phyloP scores from a whole-genome alignment of 2,797 vertebrate species.

The Triplophysa bombifrons region DNA sequence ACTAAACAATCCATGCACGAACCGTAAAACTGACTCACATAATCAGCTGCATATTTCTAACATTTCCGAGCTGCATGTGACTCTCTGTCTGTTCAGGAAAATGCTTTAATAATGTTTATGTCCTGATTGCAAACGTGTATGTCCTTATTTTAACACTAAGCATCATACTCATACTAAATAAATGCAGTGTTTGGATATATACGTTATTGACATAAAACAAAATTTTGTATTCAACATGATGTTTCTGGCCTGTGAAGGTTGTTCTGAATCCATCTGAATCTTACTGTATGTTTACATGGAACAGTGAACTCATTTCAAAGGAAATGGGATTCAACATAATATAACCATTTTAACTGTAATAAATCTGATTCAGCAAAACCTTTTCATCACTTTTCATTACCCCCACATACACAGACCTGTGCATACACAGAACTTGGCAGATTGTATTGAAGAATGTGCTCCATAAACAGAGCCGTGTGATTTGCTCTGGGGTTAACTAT shows the following conservation, averaged over 20 bases:
- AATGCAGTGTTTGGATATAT: neutral
- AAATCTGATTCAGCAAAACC: conserved; percentile 2
- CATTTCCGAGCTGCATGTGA: neutral
- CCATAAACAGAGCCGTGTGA: conserved; percentile 8
- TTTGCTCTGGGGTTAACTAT: conserved; percentile 49
- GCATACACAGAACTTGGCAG: neutral
- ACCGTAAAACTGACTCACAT: conserved; percentile 12
- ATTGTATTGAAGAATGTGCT: conserved; percentile 17
- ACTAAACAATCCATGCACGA: conserved; percentile 20
- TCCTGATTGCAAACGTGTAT: neutral
- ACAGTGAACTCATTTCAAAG: neutral
- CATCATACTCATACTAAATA: too few species aligned
- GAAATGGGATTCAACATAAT: neutral
- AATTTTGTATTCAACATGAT: neutral
- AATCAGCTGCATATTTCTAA: neutral
- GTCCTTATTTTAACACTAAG: too few species aligned
- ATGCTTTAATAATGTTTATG: neutral
- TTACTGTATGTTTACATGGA: neutral
- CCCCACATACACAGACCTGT: neutral
- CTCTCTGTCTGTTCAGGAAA: neutral
- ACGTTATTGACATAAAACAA: neutral
- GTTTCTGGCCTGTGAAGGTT: neutral
- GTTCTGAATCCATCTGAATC: too few species aligned
- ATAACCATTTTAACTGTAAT: neutral
- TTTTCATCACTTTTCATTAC: neutral